Evolutionary conservation across 2,888 invertebrate species (phyloP), one percentile per base, ranked within the genome.

Genomic region (Thecocarcelia acutangulata): DNA sequence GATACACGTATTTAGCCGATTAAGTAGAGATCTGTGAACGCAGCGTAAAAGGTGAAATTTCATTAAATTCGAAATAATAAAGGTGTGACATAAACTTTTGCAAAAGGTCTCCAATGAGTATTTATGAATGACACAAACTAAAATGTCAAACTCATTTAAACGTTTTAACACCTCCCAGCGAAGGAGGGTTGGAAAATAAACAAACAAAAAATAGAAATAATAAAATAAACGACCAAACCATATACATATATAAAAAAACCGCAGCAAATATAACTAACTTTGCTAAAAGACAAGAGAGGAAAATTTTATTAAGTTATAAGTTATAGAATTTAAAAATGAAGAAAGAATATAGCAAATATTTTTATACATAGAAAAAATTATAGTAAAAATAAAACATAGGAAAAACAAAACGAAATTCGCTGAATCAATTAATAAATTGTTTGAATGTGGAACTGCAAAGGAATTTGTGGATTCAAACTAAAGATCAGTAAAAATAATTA

Each of bases 261-360:
- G 59, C 59, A 77, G 74, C 40, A 52, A 59, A 46, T n/a, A 21
- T 33, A 64, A 64, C 17, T 56, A 72, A 61, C 48, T 61, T 50
- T 11, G n/a, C 24, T 33, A 42, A 48, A 63, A 52, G 59, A 42
- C 37, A 56, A 56, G 59, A 21, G 33, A 33, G 33, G 17, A 69
- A 64, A 61, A 61, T 69, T 63, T 69, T 64, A 73, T 61, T 58
- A 64, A 74, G 72, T 81, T 63, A 75, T 76, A 33, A 69, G 33
- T 59, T 74, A 48, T 44, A 9, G 54, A 70, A 54, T 73, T 52
- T 33, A 13, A 44, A 24, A 42, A 19, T 58, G 9, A n/a, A 17
- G 24, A 37, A 21, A 50, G 15, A 48, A 12, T 17, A 37, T 9
- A 21, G 8, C 12, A 37, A 5, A 33, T 15, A 15, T 15, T 15